Evolutionary conservation across 2,797 vertebrate species (phyloP), one percentile per base, ranked within the genome.

Genomic region (Parauchenoglanis punctatus): DNA sequence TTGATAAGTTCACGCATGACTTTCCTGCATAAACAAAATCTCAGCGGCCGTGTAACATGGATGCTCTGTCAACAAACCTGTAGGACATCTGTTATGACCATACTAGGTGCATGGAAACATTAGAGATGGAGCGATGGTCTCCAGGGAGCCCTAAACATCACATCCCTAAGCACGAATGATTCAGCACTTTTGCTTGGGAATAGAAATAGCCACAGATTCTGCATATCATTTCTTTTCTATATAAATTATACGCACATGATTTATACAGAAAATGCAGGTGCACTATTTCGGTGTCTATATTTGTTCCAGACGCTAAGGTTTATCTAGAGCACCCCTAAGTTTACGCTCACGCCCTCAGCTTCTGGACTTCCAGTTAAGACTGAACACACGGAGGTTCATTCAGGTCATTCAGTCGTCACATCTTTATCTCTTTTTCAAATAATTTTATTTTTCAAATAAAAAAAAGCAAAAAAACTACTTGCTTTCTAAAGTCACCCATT

Each of bases 121-220:
- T 59, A 40, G 11, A 40, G 56, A 80, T 11, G 1, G 77, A 59
- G 77, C 1, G n/a, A 68, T 17, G 73, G 73, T 59, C 73, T 35
- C 49, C 46, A 54, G 83, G 31, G 75, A 72, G 23, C 58, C 17
- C 35, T 61, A 28, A 85, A 80, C 25, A 56, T 11, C 73, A 80
- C 49, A 15, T 49, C 18, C 15, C 18, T 83, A 54, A 11, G 31
- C 81, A 84, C 56, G 81, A 77, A 78, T 77, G 25, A 87, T 56
- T 77, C 58, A 76, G 65, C 31, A 77, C 28, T 67, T 83, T 87
- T 8, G 12, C 59, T 77, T 46, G 44, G 61, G 59, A 76, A 84
- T 68, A 78, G 68, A 87, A 68, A 84, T 58, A 84, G 67, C 58
- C 31, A n/a, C 28, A 76, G 15, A 81, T 58, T 40, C 7, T 20